These are phyloP conservation scores for Lepeophtheirus nordmannii DNA, from an alignment of 2,888 invertebrate genomes.

Conservation along the genomic window DNA sequence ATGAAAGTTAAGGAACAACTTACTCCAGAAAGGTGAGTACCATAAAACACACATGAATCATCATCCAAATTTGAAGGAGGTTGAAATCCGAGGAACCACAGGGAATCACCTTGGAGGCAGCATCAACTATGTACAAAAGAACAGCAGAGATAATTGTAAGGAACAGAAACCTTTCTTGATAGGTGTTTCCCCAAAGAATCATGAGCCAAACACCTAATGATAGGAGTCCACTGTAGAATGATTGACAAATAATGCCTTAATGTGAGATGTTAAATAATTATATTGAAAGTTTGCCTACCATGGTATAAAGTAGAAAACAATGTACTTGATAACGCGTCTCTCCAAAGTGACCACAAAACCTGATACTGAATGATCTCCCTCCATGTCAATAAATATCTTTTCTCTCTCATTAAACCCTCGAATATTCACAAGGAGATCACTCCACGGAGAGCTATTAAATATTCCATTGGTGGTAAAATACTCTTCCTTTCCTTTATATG, in stretches of 20 bases:
- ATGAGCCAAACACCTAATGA: constrained; percentile 1
- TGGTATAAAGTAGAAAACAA: background rate
- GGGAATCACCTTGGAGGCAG: background rate
- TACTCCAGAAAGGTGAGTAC: background rate
- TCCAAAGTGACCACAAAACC: background rate
- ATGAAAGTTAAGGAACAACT: background rate
- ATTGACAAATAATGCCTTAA: too few relatives aligned
- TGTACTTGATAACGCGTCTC: background rate
- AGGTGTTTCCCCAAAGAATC: background rate
- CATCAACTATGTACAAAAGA: background rate
- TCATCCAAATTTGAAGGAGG: constrained; percentile 1
- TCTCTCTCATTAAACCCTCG: background rate
- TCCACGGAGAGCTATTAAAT: background rate
- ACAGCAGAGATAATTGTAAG: background rate
- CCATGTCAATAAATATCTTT: background rate
- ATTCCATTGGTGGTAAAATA: background rate
- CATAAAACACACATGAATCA: background rate
- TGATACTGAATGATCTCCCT: background rate
- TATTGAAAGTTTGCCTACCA: background rate
- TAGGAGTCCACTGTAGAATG: background rate
- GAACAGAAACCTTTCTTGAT: background rate
- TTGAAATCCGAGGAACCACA: background rate
- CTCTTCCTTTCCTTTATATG: background rate
- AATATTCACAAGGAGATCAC: background rate
- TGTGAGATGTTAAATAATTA: too few relatives aligned